Percentiles rank a stretch among this genome's conserved stretches.
phyloP scores from a whole-genome alignment of 1,140 invertebrate species.

The Drosophila willistoni region DNA sequence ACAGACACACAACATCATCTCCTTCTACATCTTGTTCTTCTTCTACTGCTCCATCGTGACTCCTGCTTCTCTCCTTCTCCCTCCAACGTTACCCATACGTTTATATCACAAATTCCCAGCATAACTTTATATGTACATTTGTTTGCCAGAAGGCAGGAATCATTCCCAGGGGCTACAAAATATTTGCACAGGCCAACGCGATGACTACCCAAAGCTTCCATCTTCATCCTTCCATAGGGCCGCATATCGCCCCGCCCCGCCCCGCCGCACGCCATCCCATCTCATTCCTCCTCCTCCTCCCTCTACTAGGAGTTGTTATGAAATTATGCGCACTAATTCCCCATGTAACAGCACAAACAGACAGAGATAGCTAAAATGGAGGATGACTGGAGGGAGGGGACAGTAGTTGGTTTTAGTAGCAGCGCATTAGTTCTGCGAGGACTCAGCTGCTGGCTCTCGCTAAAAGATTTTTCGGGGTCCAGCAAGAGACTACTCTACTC shows the following conservation, averaged over 20 bases:
- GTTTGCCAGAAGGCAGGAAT: constrained; percentile 46
- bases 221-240: constrained; percentile 26
- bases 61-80: constrained; percentile 20
- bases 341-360: constrained; percentile 67
- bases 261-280: too few relatives aligned
- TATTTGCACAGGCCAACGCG: constrained; percentile 73
- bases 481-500: background rate
- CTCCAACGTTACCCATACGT: constrained; percentile 20
- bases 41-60: background rate
- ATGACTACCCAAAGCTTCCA: constrained; percentile 60
- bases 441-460: background rate
- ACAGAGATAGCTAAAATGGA: constrained; percentile 32
- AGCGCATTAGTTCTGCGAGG: background rate
- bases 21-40: constrained; percentile 9
- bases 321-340: constrained; percentile 80
- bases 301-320: constrained; percentile 50
- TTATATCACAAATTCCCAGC: constrained; percentile 62
- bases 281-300: too few relatives aligned
- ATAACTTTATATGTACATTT: constrained; percentile 65
- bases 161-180: constrained; percentile 66
- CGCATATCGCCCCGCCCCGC: background rate
- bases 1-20: constrained; percentile 6
- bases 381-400: constrained; percentile 3
- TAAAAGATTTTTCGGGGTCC: constrained; percentile 12
- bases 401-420: background rate